Conservation (phyloP, 2,797 vertebrate species). For the Lemur catta region DNA sequence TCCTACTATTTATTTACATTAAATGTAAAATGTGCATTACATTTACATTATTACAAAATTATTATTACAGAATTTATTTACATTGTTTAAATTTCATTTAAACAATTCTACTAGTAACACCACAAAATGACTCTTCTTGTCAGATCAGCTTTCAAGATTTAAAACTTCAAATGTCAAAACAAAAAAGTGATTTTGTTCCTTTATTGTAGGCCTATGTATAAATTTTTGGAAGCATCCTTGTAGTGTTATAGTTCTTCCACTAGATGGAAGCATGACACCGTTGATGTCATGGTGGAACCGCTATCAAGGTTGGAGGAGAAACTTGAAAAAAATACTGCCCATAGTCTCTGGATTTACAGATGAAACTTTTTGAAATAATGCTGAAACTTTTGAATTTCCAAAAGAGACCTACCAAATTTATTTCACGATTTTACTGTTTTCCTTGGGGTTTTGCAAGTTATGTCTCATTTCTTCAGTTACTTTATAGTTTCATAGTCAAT, state of each 20-base stretch:
- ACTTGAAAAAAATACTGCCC: not conserved
- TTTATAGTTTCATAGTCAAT: not conserved
- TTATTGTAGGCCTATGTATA: not conserved
- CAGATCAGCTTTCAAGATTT: not conserved
- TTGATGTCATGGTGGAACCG: not conserved
- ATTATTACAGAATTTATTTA: not conserved
- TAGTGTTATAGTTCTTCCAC: not conserved
- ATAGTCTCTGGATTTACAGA: not conserved
- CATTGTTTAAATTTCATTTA: not conserved
- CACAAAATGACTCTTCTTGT: not conserved
- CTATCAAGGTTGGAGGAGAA: not conserved
- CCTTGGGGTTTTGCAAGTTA: not conserved
- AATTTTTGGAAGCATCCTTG: not conserved
- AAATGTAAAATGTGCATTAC: not conserved
- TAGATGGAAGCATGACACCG: conserved; percentile 52
- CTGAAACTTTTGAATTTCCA: not conserved
- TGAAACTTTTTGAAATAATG: conserved; percentile 3
- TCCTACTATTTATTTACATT: not conserved
- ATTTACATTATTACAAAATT: not conserved
- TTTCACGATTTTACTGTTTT: conserved; percentile 1
- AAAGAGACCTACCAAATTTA: not conserved
- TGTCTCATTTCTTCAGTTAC: not conserved
- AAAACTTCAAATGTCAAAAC: not conserved
- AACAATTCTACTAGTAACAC: not conserved
- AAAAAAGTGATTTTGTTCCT: not conserved